Conservation (phyloP, 1,140 invertebrate genomes). For the Episyrphus balteatus region DNA sequence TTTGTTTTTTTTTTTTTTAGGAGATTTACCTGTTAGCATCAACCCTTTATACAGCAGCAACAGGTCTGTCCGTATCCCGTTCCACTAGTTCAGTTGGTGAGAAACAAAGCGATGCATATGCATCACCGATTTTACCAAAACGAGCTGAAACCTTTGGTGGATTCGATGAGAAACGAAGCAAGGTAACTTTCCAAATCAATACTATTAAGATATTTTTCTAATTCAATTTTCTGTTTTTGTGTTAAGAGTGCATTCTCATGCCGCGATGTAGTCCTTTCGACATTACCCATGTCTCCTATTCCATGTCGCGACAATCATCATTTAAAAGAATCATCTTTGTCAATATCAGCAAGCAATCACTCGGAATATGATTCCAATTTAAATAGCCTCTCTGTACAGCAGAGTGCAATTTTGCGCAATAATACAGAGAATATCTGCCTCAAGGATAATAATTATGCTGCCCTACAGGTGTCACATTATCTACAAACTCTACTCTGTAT, state of each 20-base stretch:
- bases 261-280: conserved; percentile 14
- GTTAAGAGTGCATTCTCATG: conserved; percentile 7
- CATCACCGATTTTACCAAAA: conserved; percentile 73
- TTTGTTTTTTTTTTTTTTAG: neutral
- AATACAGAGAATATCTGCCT: conserved; percentile 13
- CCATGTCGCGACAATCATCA: conserved; percentile 1
- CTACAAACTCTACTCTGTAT: conserved; percentile 72
- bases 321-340: conserved; percentile 11
- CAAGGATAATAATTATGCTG: conserved; percentile 57
- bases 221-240: neutral
- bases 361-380: conserved; percentile 14
- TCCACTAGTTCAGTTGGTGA: conserved; percentile 88
- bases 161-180: conserved; percentile 59
- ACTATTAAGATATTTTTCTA: neutral
- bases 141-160: conserved; percentile 91
- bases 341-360: conserved; percentile 37
- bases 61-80: conserved; percentile 57
- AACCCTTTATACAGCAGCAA: conserved; percentile 57
- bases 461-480: conserved; percentile 65
- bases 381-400: conserved; percentile 3
- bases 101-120: conserved; percentile 69
- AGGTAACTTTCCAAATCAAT: conserved; percentile 9
- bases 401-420: neutral
- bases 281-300: conserved; percentile 1
- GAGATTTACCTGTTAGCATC: conserved; percentile 53